Base-by-base conservation (phyloP, 2,888 invertebrate genomes). In the Dioctria rufipes region DNA sequence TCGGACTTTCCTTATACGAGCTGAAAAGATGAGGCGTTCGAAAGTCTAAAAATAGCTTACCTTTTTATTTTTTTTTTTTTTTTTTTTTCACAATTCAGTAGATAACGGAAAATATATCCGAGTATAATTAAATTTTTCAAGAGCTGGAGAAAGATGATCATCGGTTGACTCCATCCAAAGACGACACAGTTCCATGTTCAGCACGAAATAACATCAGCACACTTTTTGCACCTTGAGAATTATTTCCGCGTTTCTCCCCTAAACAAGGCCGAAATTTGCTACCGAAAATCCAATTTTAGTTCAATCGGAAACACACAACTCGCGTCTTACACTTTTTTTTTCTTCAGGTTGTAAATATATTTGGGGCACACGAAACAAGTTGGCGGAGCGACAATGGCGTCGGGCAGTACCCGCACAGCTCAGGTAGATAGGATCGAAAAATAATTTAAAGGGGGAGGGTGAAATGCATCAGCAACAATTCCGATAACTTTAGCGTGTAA, bases 1-100 rank as follows among this genome's bases (percentile, higher is more conserved):
- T 71, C 9, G 51, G 54, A 71, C 71, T 71, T 71, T 51, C 46
- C 71, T 54, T 25, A 54, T 42, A 37, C 9, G 46, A 49, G 25
- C 42, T 40, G 13, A n/a, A 9, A 54, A 71, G 71, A 39, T 39
- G 67, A 67, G 46, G 46, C 46, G 25, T 67, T 67, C 8, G 71
- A 54, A 54, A 46, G n/a, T 25, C 54, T 71, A 71, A 39, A 71
- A 71, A 71, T 71, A 71, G 4, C 71, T 71, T 54, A 71, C 71
- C 71, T 71, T 71, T 25, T 25, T 25, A 25, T 25, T 25, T 25
- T 25, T 25, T 25, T 25, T 25, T 71, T 71, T 25, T 25, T 25
- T 1, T 25, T 25, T 25, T 25, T n/a, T 54, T 71, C 49, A 69
- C 49, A 69, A 71, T 51, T 51, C 51, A 51, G 54, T 46, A 46